Base-by-base conservation (phyloP, 2,113 vertebrate species). In the Hypanus sabinus region DNA sequence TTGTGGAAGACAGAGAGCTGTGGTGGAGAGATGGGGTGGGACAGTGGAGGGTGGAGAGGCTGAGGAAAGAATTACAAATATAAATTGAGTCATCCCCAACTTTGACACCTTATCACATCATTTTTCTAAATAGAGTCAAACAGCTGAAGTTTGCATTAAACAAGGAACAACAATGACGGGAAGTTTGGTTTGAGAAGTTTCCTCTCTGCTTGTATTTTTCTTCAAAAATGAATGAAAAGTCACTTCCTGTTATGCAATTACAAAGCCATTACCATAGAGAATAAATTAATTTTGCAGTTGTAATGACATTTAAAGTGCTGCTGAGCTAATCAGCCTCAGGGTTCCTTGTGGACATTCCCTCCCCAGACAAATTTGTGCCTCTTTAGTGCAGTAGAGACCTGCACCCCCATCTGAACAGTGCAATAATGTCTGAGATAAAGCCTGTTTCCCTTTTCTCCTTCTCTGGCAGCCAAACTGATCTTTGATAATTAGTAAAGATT, bases 201-300 rank as follows among this genome's bases (percentile, higher is more conserved):
- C 38, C 80, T 22, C 80, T 22, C 22, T 24, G 16, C 20, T 73
- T 73, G 11, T 2, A 5, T 55, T 83, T 83, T 83, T 46, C 22
- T 22, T 73, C 20, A 73, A 73, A 55, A 55, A 55, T 18, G 80
- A 46, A 83, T 62, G 12, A 87, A 87, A 62, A 62, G 30, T 87
- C 57, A n/a, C 57, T 62, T 30, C 11, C 55, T 87, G 81, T 46
- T 14, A 12, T n/a, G 83, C 57, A 87, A 87, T 87, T 87, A 62
- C 83, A 87, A 30, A 87, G n/a, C 57, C 0, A 4, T 62, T 62
- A 62, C 83, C 83, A 14, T 30, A 12, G 83, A 57, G 83, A 87
- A 87, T 62, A 60, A 87, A 87, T 87, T 87, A 87, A 87, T n/a
- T 87, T 62, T 87, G 46, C 9, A 55, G 38, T 85, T 57, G 46